phyloP scores from a whole-genome alignment of 1,140 invertebrate genomes.

The Nomia melanderi region DNA sequence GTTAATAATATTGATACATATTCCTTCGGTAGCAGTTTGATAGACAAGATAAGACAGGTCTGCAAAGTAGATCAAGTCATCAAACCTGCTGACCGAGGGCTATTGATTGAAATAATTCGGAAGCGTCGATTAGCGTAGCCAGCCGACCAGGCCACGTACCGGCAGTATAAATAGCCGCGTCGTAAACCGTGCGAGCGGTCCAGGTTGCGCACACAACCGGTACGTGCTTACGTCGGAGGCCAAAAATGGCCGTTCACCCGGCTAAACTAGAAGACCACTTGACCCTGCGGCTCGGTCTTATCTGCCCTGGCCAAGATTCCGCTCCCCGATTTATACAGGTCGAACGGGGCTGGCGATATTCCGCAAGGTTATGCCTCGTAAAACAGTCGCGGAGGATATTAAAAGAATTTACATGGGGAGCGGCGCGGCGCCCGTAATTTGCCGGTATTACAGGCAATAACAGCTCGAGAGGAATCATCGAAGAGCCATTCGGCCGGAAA shows the following conservation, averaged over 20 bases:
- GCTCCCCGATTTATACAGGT: slow-evolving; percentile 1
- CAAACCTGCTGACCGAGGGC: too few species aligned
- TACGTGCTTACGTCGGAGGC: slow-evolving; percentile 19
- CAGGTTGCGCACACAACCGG: background rate
- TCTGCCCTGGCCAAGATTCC: slow-evolving; percentile 8
- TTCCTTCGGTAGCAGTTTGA: too few species aligned
- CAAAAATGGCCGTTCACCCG: background rate
- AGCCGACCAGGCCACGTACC: background rate
- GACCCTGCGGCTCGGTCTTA: slow-evolving; percentile 1
- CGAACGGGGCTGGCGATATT: background rate
- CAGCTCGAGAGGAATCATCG: background rate
- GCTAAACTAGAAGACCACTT: background rate
- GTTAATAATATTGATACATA: too few species aligned
- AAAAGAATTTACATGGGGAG: slow-evolving; percentile 34
- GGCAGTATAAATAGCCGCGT: background rate
- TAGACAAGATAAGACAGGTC: too few species aligned
- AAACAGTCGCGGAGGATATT: slow-evolving; percentile 25
- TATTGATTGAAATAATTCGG: background rate
- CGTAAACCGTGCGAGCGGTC: slow-evolving; percentile 5
- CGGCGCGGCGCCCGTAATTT: background rate
- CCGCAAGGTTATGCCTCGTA: background rate
- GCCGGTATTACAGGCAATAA: background rate
- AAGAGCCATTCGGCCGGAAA: background rate
- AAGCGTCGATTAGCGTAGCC: background rate
- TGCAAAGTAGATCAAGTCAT: too few species aligned